phyloP scores from a whole-genome alignment of 2,888 invertebrate species.

The Malthinus seriepunctatus region DNA sequence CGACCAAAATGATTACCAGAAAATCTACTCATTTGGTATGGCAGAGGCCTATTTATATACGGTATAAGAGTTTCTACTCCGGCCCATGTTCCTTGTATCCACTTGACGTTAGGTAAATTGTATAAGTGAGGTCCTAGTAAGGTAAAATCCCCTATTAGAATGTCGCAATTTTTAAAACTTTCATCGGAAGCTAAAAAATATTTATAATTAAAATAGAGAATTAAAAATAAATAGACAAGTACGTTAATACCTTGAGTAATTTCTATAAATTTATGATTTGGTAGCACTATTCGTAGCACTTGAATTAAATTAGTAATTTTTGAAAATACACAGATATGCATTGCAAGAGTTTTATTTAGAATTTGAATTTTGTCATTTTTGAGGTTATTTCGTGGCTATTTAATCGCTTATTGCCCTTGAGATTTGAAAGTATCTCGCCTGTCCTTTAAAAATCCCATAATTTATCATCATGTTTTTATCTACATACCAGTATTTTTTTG shows the following conservation, averaged over 20 bases:
- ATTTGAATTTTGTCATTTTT: too few relatives aligned
- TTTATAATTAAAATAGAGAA: background rate
- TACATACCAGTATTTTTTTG: too few relatives aligned
- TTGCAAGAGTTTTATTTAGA: background rate
- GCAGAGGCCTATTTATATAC: slow-evolving; percentile 40
- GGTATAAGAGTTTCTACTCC: slow-evolving; percentile 50
- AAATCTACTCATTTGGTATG: slow-evolving; percentile 49
- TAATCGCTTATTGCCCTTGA: too few relatives aligned
- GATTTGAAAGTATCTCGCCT: too few relatives aligned
- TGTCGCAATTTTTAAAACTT: slow-evolving; percentile 47
- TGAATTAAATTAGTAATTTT: slow-evolving; percentile 41
- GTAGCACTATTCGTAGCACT: slow-evolving; percentile 41
- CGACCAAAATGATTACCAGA: slow-evolving; percentile 54
- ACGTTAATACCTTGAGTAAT: slow-evolving; percentile 41
- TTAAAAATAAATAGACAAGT: background rate
- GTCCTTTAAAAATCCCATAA: too few relatives aligned
- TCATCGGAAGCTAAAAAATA: slow-evolving; percentile 14
- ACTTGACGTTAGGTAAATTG: slow-evolving; percentile 51
- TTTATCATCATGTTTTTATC: too few relatives aligned
- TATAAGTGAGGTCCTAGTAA: slow-evolving; percentile 50
- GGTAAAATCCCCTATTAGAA: slow-evolving; percentile 53
- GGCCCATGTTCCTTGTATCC: slow-evolving; percentile 58
- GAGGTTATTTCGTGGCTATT: too few relatives aligned
- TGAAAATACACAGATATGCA: slow-evolving; percentile 17
- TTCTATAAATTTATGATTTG: slow-evolving; percentile 42